These are phyloP conservation scores for Pseudolaguvia tuberculata DNA, from an alignment of 2,113 vertebrate species.

Conservation along the genomic window DNA sequence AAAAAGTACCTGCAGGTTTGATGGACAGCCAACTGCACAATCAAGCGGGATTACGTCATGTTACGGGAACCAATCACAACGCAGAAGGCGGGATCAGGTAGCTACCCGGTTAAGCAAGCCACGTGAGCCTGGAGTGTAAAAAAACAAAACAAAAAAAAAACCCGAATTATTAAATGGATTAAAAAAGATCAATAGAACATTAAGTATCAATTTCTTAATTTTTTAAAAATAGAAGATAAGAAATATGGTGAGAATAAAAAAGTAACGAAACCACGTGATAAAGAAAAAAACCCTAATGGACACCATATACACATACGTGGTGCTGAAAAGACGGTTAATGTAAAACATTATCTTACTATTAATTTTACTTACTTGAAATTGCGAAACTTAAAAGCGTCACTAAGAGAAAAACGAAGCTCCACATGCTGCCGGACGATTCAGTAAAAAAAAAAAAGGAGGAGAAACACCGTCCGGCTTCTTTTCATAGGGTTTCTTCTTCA, in stretches of 20 bases:
- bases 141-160: not conserved
- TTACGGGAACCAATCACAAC: not conserved
- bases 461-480: fast-evolving
- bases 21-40: no score
- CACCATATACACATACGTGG: not conserved
- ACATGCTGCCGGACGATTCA: not conserved
- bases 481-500: constrained; percentile 31
- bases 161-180: not conserved
- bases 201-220: no score
- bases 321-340: no score
- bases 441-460: not conserved
- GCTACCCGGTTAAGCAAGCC: not conserved
- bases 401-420: fast-evolving
- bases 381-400: fast-evolving
- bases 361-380: not conserved
- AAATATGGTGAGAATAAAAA: fast-evolving
- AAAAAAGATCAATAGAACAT: no score
- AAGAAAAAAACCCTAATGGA: not conserved
- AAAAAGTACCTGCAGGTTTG: not conserved
- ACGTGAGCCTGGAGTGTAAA: not conserved
- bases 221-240: no score
- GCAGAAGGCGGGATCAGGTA: constrained; percentile 7
- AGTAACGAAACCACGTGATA: no score
- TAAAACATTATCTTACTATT: not conserved
- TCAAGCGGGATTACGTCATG: not conserved